Conservation (phyloP, 2,113 vertebrate genomes). For the Cyprinus carpio region DNA sequence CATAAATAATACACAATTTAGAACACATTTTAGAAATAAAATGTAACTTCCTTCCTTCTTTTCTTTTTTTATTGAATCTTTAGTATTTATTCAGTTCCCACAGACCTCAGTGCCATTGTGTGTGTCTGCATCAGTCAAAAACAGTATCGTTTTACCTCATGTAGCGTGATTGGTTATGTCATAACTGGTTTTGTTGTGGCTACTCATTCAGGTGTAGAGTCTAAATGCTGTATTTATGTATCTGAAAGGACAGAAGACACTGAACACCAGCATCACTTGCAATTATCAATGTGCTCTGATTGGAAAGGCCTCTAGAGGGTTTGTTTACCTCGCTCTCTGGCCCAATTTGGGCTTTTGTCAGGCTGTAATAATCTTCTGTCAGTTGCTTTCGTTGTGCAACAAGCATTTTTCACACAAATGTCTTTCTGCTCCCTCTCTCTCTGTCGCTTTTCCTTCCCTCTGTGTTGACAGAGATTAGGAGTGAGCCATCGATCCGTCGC, state of each 20-base stretch:
- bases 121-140: not conserved
- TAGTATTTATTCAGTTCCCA: not conserved
- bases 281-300: constrained; percentile 45
- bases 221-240: not conserved
- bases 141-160: not conserved
- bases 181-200: not conserved
- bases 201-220: not conserved
- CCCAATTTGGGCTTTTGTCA: constrained; percentile 44
- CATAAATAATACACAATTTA: not conserved
- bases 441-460: constrained; percentile 33
- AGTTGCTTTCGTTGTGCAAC: constrained; percentile 40
- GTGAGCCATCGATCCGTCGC: constrained; percentile 38
- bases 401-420: constrained; percentile 40
- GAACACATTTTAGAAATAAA: not conserved
- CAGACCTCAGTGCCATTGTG: not conserved
- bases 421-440: constrained; percentile 11
- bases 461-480: constrained; percentile 51
- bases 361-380: constrained; percentile 46
- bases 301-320: constrained; percentile 27
- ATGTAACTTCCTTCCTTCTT: not conserved
- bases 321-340: constrained; percentile 36
- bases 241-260: not conserved
- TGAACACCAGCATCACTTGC: constrained; percentile 6
- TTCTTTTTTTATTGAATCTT: not conserved
- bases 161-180: not conserved